Conservation (phyloP, 1,140 invertebrate genomes). For the Berghia stephanieae region DNA sequence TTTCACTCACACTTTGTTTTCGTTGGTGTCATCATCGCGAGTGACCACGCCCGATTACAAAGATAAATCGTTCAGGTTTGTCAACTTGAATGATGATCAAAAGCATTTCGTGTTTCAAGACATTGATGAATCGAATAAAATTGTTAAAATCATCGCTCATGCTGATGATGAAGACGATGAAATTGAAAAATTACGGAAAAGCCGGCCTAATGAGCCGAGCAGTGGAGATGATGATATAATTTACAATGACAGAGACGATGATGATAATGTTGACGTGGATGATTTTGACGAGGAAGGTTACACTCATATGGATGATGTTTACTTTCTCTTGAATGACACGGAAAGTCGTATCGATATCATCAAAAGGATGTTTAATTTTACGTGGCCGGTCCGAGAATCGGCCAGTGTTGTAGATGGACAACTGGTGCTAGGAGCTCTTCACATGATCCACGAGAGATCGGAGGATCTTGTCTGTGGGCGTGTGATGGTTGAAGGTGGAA, state of each 20-base stretch:
- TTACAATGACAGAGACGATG: not conserved
- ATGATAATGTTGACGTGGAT: not conserved
- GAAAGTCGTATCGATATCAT: conserved; percentile 31
- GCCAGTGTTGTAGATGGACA: conserved; percentile 87
- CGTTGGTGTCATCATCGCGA: too few relatives aligned
- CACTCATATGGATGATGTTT: not conserved
- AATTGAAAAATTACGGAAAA: not conserved
- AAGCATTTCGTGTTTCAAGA: too few relatives aligned
- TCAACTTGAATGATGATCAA: too few relatives aligned
- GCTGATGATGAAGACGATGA: too few relatives aligned
- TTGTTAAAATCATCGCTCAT: too few relatives aligned
- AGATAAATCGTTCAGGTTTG: too few relatives aligned
- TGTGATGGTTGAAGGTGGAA: conserved; percentile 92
- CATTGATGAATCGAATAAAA: too few relatives aligned
- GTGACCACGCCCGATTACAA: too few relatives aligned
- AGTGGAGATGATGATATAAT: not conserved
- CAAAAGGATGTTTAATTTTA: conserved; percentile 52
- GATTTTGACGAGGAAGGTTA: not conserved
- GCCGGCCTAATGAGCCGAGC: not conserved
- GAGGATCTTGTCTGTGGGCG: conserved; percentile 86
- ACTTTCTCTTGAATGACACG: not conserved
- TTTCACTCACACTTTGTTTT: too few relatives aligned
- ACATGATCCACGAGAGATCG: conserved; percentile 93
- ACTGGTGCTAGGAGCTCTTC: conserved; percentile 81
- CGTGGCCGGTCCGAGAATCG: conserved; percentile 84